Base-by-base conservation (phyloP, 2,797 vertebrate species). In the Gallinago stenura region DNA sequence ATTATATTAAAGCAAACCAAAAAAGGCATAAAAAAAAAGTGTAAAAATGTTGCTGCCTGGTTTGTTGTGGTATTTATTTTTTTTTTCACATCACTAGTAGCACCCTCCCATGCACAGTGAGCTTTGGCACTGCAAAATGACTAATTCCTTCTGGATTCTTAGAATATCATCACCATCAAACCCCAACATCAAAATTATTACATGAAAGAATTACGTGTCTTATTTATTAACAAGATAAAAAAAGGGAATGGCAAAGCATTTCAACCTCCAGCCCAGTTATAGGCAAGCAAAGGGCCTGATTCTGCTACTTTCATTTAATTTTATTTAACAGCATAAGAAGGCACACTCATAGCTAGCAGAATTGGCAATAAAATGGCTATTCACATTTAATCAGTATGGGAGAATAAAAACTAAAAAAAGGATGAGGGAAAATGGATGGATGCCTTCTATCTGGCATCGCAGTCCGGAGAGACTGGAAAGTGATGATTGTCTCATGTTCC, bases 331-430 rank as follows among this genome's bases (percentile, higher is more conserved):
- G 22, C 48, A 53, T 87, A 96, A 84, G 68, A 91, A 71, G 68
- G 41, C 81, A 89, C 12, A 61, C 95, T 83, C 39, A 24, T n/a
- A 89, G 70, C 81, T 70, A 90, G 81, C 45, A 95, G 80, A 93
- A 93, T 30, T 95, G 89, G 92, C 93, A 90, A 96, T 87, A 96
- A 96, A 96, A 95, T 96, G 94, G 69, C 96, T 95, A 97, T 96
- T 95, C 91, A 93, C 78, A 80, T 84, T 60, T 88, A 90, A 89
- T 87, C 81, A 90, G 78, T 70, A 89, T 75, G 68, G 61, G 50
- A 97, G 78, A 95, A 48, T 65, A 77, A 90, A 50, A 26, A 86
- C 80, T 92, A 75, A 94, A 95, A 95, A 92, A 84, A 91, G 70
- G 70, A 96, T 60, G 77, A 93, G 53, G 53, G 66, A 1, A 57